Conservation (phyloP, 2,113 vertebrate genomes). For the Sarotherodon lohbergeri region DNA sequence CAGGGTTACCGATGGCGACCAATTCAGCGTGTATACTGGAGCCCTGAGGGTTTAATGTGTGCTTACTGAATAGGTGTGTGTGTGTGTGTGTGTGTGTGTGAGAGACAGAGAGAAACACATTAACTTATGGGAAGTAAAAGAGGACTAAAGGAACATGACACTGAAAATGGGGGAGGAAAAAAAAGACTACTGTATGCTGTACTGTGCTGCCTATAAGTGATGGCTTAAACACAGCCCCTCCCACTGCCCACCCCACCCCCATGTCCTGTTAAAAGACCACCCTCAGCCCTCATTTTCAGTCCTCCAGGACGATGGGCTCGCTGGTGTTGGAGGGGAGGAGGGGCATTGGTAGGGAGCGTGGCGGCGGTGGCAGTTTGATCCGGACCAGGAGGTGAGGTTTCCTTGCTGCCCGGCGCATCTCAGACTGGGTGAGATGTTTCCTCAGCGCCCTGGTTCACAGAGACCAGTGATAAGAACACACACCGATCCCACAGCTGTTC, state of each 20-base stretch:
- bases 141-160: constrained; percentile 43
- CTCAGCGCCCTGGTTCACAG: constrained; percentile 76
- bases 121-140: constrained; percentile 33
- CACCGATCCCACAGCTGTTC: not conserved
- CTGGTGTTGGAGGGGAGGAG: constrained; percentile 83
- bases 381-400: constrained; percentile 85
- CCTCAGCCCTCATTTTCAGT: constrained; percentile 62
- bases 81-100: not conserved
- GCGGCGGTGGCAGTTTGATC: constrained; percentile 78
- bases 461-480: not conserved
- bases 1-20: not conserved
- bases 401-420: constrained; percentile 86
- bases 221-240: constrained; percentile 10
- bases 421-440: constrained; percentile 87
- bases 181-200: constrained; percentile 48
- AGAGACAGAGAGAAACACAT: not conserved
- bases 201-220: constrained; percentile 29
- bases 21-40: not conserved
- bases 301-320: constrained; percentile 92
- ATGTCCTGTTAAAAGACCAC: constrained; percentile 13
- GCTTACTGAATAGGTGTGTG: not conserved
- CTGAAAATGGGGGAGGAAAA: constrained; percentile 1
- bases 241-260: not conserved
- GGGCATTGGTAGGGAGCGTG: constrained; percentile 67
- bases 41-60: not conserved